phyloP scores from a whole-genome alignment of 1,140 invertebrate species.

The Lycorma delicatula region DNA sequence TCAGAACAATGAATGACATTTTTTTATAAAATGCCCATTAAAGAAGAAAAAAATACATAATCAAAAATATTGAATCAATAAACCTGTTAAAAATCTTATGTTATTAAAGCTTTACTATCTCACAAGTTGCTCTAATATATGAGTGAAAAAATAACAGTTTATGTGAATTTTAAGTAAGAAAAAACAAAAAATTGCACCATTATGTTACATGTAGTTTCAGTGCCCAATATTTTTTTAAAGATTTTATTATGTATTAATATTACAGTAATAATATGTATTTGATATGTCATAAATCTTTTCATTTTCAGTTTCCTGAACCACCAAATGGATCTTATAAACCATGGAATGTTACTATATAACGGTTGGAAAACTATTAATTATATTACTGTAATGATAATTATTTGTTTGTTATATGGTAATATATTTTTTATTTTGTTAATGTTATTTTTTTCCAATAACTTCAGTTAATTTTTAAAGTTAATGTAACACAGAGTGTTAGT shows the following conservation, averaged over 20 bases:
- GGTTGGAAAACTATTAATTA: background rate
- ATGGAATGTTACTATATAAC: conserved; percentile 16
- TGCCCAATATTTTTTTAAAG: conserved; percentile 78
- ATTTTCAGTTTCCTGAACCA: conserved; percentile 21
- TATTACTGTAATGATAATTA: no score
- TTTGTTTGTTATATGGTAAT: no score
- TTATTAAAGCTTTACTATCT: no score
- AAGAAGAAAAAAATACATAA: no score
- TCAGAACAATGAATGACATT: no score
- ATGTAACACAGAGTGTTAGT: no score
- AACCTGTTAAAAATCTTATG: no score
- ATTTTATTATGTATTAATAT: conserved; percentile 80
- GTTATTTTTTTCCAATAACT: no score
- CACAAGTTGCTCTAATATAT: background rate
- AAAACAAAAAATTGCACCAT: background rate
- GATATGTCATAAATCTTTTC: conserved; percentile 54
- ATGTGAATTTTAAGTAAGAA: background rate
- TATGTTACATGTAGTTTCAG: conserved; percentile 85
- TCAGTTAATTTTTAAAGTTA: no score
- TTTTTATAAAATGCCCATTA: no score
- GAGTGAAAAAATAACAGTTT: background rate
- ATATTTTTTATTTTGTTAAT: no score
- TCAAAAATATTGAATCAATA: no score
- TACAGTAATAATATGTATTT: conserved; percentile 71
- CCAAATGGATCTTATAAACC: conserved; percentile 17